These are phyloP conservation scores for Strigamia maritima DNA, from an alignment of 2,888 invertebrate species.

Conservation along the genomic window DNA sequence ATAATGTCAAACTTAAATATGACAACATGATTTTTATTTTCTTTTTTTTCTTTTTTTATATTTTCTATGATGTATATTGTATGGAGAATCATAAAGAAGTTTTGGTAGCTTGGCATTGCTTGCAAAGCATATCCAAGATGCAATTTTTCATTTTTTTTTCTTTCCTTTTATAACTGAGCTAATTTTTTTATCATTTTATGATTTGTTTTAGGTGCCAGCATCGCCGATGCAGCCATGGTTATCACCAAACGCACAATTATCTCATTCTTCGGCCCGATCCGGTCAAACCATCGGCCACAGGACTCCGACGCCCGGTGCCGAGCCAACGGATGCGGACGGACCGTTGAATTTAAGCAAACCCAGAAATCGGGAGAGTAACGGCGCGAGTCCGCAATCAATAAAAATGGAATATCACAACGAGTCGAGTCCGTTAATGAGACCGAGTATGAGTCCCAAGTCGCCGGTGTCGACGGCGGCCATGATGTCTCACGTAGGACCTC, in stretches of 20 bases:
- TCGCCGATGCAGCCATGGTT: conserved; percentile 55
- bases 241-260: conserved; percentile 67
- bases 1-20: not conserved
- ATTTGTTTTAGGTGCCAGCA: conserved; percentile 53
- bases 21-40: not conserved
- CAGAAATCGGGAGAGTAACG: conserved; percentile 53
- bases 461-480: conserved; percentile 41
- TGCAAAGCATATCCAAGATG: too few relatives aligned
- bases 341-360: conserved; percentile 88
- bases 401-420: not conserved
- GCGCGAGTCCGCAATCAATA: not conserved
- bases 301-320: conserved; percentile 45
- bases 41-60: too few relatives aligned
- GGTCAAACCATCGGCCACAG: conserved; percentile 45
- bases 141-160: too few relatives aligned
- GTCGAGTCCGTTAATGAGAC: not conserved
- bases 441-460: conserved; percentile 7
- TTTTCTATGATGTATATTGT: not conserved
- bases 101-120: too few relatives aligned
- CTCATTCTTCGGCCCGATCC: conserved; percentile 60
- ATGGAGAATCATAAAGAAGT: not conserved
- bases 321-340: conserved; percentile 66
- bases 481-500: conserved; percentile 59
- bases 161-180: not conserved
- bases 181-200: not conserved